These are phyloP conservation scores for Drosophila lowei DNA, from an alignment of 1,140 invertebrate species.

Conservation along the genomic window DNA sequence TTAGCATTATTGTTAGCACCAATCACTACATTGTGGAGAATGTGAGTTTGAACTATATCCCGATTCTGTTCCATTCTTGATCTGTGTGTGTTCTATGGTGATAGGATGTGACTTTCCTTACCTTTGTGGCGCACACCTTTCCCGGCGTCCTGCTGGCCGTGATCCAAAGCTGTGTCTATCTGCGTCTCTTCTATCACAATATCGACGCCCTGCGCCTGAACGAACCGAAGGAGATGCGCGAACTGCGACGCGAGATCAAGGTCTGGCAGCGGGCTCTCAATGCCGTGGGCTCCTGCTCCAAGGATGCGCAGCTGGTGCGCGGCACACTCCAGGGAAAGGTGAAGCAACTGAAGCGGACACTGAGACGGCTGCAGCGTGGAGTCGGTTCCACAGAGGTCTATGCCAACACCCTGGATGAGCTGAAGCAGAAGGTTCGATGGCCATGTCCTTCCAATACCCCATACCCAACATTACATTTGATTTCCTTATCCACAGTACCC, in stretches of 20 bases:
- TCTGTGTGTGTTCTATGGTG: not conserved
- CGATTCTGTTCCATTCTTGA: not conserved
- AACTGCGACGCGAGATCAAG: conserved; percentile 89
- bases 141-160: conserved; percentile 87
- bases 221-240: conserved; percentile 88
- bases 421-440: conserved; percentile 84
- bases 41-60: conserved; percentile 74
- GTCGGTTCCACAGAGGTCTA: conserved; percentile 86
- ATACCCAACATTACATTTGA: too few relatives aligned
- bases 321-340: conserved; percentile 87
- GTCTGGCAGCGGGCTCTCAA: conserved; percentile 89
- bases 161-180: conserved; percentile 85
- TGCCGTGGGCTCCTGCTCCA: conserved; percentile 88
- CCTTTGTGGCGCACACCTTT: conserved; percentile 88
- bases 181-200: conserved; percentile 87
- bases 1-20: conserved; percentile 92
- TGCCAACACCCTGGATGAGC: conserved; percentile 86
- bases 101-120: conserved; percentile 89
- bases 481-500: conserved; percentile 85
- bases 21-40: conserved; percentile 86
- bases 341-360: conserved; percentile 85
- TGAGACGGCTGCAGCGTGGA: conserved; percentile 85
- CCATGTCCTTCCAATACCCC: too few relatives aligned
- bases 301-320: conserved; percentile 89
- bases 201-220: conserved; percentile 85